Conservation (phyloP, 2,113 vertebrate species). For the Synchiropus splendidus region DNA sequence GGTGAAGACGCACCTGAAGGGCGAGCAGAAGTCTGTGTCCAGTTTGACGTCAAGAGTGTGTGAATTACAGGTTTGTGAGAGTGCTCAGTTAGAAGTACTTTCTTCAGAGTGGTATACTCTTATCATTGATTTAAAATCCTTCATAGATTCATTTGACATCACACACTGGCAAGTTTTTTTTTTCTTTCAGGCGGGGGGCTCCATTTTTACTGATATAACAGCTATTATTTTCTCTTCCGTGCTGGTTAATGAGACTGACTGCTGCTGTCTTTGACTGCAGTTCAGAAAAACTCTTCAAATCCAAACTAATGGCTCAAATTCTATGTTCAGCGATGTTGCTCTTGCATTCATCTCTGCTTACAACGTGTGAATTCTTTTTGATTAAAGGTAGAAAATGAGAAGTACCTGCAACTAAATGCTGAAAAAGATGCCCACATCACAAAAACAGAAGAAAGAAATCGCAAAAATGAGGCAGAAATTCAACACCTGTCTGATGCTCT, state of each 20-base stretch:
- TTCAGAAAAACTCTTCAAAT: too few relatives aligned
- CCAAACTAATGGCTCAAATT: neutral
- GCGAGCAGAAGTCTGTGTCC: constrained; percentile 51
- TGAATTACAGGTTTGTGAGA: constrained; percentile 71
- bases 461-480: constrained; percentile 65
- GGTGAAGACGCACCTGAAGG: constrained; percentile 63
- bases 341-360: constrained; percentile 1
- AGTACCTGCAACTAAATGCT: constrained; percentile 59
- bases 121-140: neutral
- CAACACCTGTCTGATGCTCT: constrained; percentile 58
- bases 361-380: too few relatives aligned
- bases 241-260: too few relatives aligned
- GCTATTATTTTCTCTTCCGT: too few relatives aligned
- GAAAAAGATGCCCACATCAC: constrained; percentile 66
- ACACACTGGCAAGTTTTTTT: neutral
- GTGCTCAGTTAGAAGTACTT: neutral
- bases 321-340: neutral
- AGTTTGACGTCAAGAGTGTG: constrained; percentile 59
- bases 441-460: constrained; percentile 60
- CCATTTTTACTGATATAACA: too few relatives aligned
- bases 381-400: constrained; percentile 63
- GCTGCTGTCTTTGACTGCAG: too few relatives aligned
- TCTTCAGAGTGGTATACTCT: neutral
- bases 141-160: neutral
- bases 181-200: too few relatives aligned